Base-by-base conservation (phyloP, 2,113 vertebrate genomes). In the Shinisaurus crocodilurus region DNA sequence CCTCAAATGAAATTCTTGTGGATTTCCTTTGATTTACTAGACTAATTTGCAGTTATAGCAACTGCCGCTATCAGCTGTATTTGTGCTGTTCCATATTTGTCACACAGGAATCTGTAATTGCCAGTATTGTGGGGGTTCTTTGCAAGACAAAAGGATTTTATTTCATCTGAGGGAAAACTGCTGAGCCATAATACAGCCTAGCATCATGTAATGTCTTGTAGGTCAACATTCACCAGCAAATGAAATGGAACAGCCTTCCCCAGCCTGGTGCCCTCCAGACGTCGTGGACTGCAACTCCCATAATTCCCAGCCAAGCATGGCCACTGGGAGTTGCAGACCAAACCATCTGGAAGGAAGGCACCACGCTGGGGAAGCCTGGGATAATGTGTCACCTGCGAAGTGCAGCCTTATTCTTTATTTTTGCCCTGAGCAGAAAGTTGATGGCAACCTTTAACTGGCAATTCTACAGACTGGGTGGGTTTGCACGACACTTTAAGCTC, bases 11-110 rank as follows among this genome's bases (percentile, higher is more conserved):
- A 84, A 84, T 89, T 76, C 54, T 84, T 84, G 70, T 13, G 48
- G 70, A 89, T 89, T 76, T 84, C 69, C 43, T 89, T 89, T 89
- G 81, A 89, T 84, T 84, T 89, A 89, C 81, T 89, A 75, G 81
- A 76, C 88, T 84, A 84, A 84, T 89, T 84, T 84, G 81, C 54
- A 76, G 81, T 76, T 84, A 89, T 74, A 76, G 70, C 81, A 75
- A 76, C 54, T 89, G 88, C 81, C 32, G 10, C 67, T 84, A 84
- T 83, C 80, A 75, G 88, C 80, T 50, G n/a, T 65, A 84, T 89
- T 89, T 84, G 76, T 89, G 70, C 37, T 65, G 70, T 48, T 63
- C 40, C 32, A 75, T 63, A 65, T 84, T 89, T 89, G 81, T 89
- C 88, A 89, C 32, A 65, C 18, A 82, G 50, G n/a, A 60, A 82